These are phyloP conservation scores for Rhegmatorhina hoffmannsi DNA, from an alignment of 2,113 vertebrate genomes.

Conservation along the genomic window DNA sequence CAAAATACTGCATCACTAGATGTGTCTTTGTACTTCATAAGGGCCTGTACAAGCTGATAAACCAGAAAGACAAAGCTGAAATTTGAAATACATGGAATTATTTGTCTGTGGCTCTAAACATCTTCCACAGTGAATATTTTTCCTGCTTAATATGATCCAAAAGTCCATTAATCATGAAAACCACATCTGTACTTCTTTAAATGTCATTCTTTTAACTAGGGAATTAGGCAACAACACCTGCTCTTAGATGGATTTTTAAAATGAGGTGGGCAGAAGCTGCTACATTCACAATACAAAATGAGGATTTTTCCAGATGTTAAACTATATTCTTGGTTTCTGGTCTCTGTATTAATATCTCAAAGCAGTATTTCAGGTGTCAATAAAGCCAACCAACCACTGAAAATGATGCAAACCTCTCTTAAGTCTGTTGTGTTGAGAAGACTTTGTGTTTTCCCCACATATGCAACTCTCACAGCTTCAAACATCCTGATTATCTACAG, in stretches of 20 bases:
- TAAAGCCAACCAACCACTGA: not conserved
- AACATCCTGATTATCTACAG: not conserved
- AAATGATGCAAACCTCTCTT: not conserved
- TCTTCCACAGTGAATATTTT: not conserved
- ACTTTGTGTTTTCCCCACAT: not conserved
- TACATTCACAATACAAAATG: not conserved
- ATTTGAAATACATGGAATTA: not conserved
- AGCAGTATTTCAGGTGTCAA: not conserved
- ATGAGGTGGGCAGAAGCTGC: not conserved
- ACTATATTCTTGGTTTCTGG: not conserved
- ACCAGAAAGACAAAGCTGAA: not conserved
- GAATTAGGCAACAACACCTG: not conserved
- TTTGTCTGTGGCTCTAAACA: not conserved
- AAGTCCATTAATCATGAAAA: not conserved
- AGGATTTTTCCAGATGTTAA: not conserved
- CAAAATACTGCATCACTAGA: not conserved
- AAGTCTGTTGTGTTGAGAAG: not conserved
- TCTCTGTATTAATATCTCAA: not conserved
- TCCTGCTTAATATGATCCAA: not conserved
- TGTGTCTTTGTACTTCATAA: not conserved
- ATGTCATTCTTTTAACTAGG: not conserved
- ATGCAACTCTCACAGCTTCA: not conserved
- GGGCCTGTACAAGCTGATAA: not conserved
- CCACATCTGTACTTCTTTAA: not conserved
- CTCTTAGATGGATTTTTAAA: not conserved